These are phyloP conservation scores for Nasonovia ribisnigri DNA, from an alignment of 2,888 invertebrate genomes.

Conservation along the genomic window DNA sequence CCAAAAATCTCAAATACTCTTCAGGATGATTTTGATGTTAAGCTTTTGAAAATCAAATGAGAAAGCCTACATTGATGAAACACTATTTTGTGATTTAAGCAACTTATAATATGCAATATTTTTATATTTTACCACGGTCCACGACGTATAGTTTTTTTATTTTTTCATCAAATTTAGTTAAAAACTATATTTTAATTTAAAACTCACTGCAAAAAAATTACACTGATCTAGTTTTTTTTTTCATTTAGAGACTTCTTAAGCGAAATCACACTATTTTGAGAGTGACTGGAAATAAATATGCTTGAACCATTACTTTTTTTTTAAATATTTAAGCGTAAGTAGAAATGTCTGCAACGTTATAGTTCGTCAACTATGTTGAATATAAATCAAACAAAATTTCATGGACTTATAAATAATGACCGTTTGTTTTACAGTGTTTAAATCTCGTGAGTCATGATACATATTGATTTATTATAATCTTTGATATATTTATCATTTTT, in stretches of 20 bases:
- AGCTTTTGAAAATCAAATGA: not conserved
- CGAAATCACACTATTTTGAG: not conserved
- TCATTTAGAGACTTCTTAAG: too few species aligned
- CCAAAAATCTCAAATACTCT: not conserved
- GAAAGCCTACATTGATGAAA: not conserved
- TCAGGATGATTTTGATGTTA: not conserved
- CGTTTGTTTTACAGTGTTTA: not conserved
- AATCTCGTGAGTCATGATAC: not conserved
- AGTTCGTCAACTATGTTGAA: not conserved
- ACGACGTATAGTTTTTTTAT: too few species aligned
- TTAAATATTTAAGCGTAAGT: not conserved
- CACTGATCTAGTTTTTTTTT: too few species aligned
- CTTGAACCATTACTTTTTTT: not conserved
- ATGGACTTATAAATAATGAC: not conserved
- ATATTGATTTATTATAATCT: not conserved
- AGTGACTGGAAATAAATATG: not conserved
- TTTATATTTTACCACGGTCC: not conserved
- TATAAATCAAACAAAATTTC: not conserved
- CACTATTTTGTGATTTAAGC: not conserved
- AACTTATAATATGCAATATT: not conserved
- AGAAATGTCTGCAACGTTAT: not conserved
- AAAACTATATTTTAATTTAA: too few species aligned
- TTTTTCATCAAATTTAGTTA: too few species aligned
- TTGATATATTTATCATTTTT: not conserved
- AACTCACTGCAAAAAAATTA: too few species aligned